Percentiles rank a stretch among this genome's conserved stretches.
Conservation (phyloP, 2,113 vertebrate species). For the Poeciliopsis retropinna region DNA sequence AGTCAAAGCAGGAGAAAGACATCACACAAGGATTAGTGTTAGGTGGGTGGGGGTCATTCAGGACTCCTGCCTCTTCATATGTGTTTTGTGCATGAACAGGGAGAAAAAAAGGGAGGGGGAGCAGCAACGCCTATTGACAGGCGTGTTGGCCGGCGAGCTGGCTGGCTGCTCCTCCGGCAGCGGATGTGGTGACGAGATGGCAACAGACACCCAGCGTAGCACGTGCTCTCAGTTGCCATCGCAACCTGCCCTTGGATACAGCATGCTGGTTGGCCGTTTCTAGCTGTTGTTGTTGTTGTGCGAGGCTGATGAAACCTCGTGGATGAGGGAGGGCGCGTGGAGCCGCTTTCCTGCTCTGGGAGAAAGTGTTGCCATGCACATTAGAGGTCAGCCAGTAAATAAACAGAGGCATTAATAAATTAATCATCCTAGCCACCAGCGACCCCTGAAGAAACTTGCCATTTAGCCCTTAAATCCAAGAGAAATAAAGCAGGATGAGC, state of each 20-base stretch:
- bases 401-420: conserved; percentile 45
- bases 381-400: conserved; percentile 61
- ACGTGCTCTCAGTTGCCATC: conserved; percentile 78
- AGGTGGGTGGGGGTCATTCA: conserved; percentile 31
- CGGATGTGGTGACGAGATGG: conserved; percentile 74
- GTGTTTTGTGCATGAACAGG: conserved; percentile 17
- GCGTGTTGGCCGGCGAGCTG: conserved; percentile 59
- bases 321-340: conserved; percentile 63
- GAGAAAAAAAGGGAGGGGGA: neutral
- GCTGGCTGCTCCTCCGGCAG: conserved; percentile 64
- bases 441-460: conserved; percentile 4
- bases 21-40: conserved; percentile 65
- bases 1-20: conserved; percentile 67
- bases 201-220: conserved; percentile 77
- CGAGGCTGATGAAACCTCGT: conserved; percentile 74
- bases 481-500: conserved; percentile 44
- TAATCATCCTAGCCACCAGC: neutral
- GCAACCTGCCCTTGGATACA: conserved; percentile 81
- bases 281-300: conserved; percentile 75
- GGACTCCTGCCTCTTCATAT: conserved; percentile 49
- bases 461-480: conserved; percentile 44
- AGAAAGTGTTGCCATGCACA: conserved; percentile 76
- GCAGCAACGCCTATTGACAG: conserved; percentile 59
- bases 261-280: conserved; percentile 81
- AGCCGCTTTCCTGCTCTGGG: conserved; percentile 40